Evolutionary conservation across 2,113 vertebrate genomes (phyloP).

Genomic region (Dasyprocta punctata): DNA sequence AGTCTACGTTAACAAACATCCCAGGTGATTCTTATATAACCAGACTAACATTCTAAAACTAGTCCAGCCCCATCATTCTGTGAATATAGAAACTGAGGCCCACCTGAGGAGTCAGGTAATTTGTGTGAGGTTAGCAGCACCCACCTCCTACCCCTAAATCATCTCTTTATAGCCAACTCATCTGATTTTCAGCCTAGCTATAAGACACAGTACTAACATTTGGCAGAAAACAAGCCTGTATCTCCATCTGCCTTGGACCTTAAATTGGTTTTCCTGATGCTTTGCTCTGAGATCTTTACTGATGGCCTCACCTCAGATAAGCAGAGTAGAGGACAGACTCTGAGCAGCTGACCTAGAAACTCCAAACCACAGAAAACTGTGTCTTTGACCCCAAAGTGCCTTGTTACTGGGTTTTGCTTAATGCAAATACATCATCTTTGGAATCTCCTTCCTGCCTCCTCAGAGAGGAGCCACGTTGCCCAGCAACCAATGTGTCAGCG

Average conservation of each 20-base stretch:
- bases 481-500: slow-evolving; percentile 34
- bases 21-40: neutral
- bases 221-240: slow-evolving; percentile 27
- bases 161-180: neutral
- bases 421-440: slow-evolving; percentile 64
- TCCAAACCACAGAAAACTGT: slow-evolving; percentile 59
- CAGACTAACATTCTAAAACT: neutral
- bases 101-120: neutral
- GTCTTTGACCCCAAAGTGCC: slow-evolving; percentile 65
- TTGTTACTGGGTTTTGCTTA: slow-evolving; percentile 57
- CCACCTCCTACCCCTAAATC: neutral
- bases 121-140: neutral
- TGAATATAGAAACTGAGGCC: neutral
- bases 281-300: slow-evolving; percentile 42
- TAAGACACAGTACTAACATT: neutral
- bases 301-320: slow-evolving; percentile 3
- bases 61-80: neutral
- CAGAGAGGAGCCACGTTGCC: slow-evolving; percentile 51
- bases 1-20: neutral
- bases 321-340: neutral
- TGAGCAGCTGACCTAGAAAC: slow-evolving; percentile 32
- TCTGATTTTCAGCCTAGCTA: neutral
- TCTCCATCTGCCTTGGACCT: slow-evolving; percentile 60
- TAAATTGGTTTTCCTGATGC: slow-evolving; percentile 47
- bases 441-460: slow-evolving; percentile 56